Evolutionary conservation across 2,797 vertebrate genomes (phyloP).

Genomic region (Merluccius polli): DNA sequence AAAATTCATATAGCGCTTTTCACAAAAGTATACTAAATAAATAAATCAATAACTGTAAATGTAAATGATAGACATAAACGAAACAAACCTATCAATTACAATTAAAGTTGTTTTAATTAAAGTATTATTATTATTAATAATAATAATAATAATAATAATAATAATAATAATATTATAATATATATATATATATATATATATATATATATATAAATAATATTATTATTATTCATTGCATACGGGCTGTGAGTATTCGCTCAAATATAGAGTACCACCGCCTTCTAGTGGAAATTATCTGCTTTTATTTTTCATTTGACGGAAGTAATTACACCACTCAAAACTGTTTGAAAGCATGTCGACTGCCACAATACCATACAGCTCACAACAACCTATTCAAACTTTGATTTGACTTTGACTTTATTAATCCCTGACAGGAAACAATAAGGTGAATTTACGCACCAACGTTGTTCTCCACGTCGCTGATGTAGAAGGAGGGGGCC

Average conservation of each 20-base stretch:
- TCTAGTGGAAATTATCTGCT: not conserved
- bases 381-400: not conserved
- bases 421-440: not conserved
- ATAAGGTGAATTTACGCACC: slow-evolving; percentile 67
- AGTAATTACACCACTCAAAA: not conserved
- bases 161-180: no score
- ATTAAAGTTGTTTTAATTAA: no score
- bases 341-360: not conserved
- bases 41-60: not conserved
- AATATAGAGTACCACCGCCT: not conserved
- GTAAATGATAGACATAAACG: not conserved
- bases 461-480: slow-evolving; percentile 96
- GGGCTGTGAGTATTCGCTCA: not conserved
- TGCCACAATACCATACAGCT: not conserved
- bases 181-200: no score
- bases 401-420: not conserved
- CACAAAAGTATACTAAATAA: not conserved
- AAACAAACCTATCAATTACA: not conserved
- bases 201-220: no score
- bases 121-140: no score
- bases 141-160: no score
- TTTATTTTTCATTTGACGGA: not conserved
- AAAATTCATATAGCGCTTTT: not conserved
- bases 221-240: not conserved
- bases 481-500: slow-evolving; percentile 95